phyloP scores from a whole-genome alignment of 2,888 invertebrate species.

The Hydrotaea diabolus region DNA sequence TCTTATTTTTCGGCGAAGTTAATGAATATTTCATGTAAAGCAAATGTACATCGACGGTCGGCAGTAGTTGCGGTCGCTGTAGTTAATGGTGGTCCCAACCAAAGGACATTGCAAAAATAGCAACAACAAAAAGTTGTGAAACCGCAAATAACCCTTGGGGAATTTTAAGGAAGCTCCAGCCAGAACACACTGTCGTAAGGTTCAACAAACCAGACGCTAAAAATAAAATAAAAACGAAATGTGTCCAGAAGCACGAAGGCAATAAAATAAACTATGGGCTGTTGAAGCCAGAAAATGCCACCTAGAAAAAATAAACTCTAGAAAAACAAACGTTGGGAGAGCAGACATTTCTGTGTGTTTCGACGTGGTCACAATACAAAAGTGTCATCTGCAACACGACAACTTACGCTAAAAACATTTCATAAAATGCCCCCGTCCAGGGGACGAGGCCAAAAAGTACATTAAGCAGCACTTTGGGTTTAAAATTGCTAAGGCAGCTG shows the following conservation, averaged over 20 bases:
- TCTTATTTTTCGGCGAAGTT: not conserved
- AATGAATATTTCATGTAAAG: slow-evolving; percentile 27
- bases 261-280: slow-evolving; percentile 2
- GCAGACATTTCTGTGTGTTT: slow-evolving; percentile 34
- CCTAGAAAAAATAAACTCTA: slow-evolving; percentile 4
- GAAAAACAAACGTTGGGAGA: slow-evolving; percentile 12
- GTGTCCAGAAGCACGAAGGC: not conserved
- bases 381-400: slow-evolving; percentile 50
- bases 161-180: slow-evolving; percentile 31
- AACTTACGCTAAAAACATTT: not conserved
- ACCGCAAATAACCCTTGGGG: slow-evolving; percentile 35
- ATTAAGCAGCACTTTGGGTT: slow-evolving; percentile 7
- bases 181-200: slow-evolving; percentile 25
- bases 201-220: slow-evolving; percentile 65
- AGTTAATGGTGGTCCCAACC: slow-evolving; percentile 1
- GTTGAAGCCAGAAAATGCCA: not conserved
- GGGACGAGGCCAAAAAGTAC: not conserved
- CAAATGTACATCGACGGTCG: slow-evolving; percentile 8
- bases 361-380: slow-evolving; percentile 46
- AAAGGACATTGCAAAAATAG: slow-evolving; percentile 3
- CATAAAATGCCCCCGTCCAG: not conserved
- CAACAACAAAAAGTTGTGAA: slow-evolving; percentile 25
- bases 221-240: not conserved
- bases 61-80: not conserved
- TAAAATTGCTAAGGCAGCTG: slow-evolving; percentile 7